Base-by-base conservation (phyloP, 2,113 vertebrate species). In the Spermophilus dauricus region DNA sequence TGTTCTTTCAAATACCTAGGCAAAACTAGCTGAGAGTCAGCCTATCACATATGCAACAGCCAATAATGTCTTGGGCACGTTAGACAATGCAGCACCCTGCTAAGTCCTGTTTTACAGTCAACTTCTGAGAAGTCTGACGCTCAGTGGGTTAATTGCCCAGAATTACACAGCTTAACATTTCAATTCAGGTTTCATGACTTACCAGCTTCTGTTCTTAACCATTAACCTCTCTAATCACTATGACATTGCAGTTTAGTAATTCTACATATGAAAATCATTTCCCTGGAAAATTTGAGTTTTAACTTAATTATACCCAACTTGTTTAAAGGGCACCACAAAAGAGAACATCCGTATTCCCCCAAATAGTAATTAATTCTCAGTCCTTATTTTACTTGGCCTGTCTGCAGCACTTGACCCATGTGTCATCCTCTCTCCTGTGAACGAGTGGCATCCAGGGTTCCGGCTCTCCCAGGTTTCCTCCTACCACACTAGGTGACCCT, bases 271-370 rank as follows among this genome's bases (percentile, higher is more conserved):
- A 72, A 83, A 4, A 28, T 14, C 1, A 13, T 24, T 34, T 73
- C 65, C 37, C 48, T 14, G 45, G 72, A 84, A 73, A 70, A 58
- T 42, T 61, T 69, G 34, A 83, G 65, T 75, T 73, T 58, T 88
- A 82, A 70, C 70, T 75, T 87, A 82, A 89, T 89, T 61, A 51
- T n/a, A 53, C 12, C 13, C 77, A 69, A 81, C 72, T 88, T 86
- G 78, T 86, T 69, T 89, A 37, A 87, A 89, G 39, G 12, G 13
- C 22, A 28, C 16, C n/a, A 30, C 22, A 72, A 86, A 45, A n/a
- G 6, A 67, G 13, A 24, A 20, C 18, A 8, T 45, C 53, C 24
- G 1, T 34, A 1, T 83, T 39, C 34, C 17, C 20, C 32, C 16
- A 42, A 65, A 17, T 80, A 72, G 81, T 28, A 45, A n/a, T 70